A percentile compares a stretch with the other conserved stretches of the same genome.
Conservation (phyloP, 2,113 vertebrate genomes). For the Archocentrus centrarchus region DNA sequence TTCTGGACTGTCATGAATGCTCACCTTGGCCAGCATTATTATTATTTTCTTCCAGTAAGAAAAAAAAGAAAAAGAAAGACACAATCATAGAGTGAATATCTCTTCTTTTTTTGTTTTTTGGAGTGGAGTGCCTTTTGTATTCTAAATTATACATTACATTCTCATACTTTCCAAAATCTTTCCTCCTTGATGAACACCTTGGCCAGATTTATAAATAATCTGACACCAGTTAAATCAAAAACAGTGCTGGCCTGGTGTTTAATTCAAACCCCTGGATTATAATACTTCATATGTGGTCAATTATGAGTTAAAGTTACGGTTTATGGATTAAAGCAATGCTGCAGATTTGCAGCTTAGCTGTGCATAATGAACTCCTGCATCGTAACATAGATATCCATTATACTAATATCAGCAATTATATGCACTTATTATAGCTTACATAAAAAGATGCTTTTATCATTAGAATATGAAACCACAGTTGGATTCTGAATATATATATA, state of each 20-base stretch:
- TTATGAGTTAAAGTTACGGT: neutral
- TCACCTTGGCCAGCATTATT: rapidly evolving
- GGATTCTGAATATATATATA: slow-evolving; percentile 34
- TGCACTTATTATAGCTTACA: slow-evolving; percentile 48
- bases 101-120: neutral
- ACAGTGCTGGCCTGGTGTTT: neutral
- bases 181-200: neutral
- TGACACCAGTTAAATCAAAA: no score
- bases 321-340: slow-evolving; percentile 1
- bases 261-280: neutral
- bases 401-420: slow-evolving; percentile 54
- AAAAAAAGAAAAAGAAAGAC: neutral
- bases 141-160: neutral
- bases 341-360: slow-evolving; percentile 6
- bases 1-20: neutral
- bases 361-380: slow-evolving; percentile 11
- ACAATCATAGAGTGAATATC: no score
- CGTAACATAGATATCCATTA: slow-evolving; percentile 21
- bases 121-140: neutral
- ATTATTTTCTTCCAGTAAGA: neutral
- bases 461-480: slow-evolving; percentile 55
- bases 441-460: slow-evolving; percentile 48
- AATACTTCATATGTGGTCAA: neutral
- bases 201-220: neutral
- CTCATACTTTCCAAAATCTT: neutral